These are phyloP conservation scores for Gallinago nigripennis DNA, from an alignment of 2,797 vertebrate genomes.

Conservation along the genomic window DNA sequence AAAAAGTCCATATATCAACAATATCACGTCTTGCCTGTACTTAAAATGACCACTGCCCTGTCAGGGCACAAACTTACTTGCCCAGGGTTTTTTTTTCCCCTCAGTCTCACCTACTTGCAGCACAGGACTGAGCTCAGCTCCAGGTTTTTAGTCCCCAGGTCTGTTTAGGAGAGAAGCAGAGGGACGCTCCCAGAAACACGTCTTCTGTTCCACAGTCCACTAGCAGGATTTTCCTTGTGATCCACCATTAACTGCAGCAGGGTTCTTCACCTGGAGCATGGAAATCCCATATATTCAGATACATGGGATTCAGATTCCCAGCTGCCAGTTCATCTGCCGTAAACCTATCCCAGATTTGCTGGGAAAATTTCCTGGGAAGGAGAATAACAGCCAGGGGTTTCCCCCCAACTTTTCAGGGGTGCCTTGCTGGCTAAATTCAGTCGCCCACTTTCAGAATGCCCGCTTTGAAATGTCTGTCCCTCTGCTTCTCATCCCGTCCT, in stretches of 20 bases:
- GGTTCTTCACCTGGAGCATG: neutral
- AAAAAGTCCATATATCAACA: neutral
- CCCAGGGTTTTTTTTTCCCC: neutral
- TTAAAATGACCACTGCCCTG: neutral
- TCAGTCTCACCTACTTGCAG: neutral
- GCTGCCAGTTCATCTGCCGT: neutral
- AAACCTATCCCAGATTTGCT: neutral
- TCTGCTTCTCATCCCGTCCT: neutral
- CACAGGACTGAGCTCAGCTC: neutral
- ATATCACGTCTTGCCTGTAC: neutral
- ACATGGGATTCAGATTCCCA: no score
- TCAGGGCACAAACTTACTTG: neutral
- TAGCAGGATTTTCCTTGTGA: neutral
- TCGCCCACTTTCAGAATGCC: neutral
- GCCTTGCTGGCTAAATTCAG: neutral
- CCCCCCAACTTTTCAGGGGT: neutral
- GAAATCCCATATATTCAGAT: neutral
- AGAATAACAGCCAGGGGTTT: neutral
- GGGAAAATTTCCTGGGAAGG: neutral
- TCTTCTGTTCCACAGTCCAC: neutral
- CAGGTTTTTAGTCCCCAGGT: accelerated
- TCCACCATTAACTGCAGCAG: neutral
- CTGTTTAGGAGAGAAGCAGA: neutral
- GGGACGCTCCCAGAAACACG: neutral
- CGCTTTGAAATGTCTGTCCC: neutral